Evolutionary conservation across 2,888 invertebrate genomes (phyloP), one percentile per base, ranked within the genome.

Genomic region (Cinara cedri): DNA sequence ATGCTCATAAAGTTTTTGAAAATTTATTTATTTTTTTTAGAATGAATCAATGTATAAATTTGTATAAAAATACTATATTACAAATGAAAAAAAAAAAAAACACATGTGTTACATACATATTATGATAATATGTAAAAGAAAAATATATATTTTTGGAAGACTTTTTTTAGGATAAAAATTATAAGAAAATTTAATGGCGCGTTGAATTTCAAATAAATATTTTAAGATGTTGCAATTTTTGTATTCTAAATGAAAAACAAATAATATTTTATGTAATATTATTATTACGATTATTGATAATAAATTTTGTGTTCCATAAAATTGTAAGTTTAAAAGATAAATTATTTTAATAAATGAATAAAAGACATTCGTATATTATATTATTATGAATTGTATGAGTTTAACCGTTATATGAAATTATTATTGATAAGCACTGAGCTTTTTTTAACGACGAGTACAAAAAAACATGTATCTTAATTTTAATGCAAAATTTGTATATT

Each of bases 161-260:
- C 78, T 78, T 70, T 78, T 75, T 70, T 70, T 78, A 46, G 26
- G 60, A 54, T 49, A 60, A 78, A 72, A 60, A 60, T 60, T 78
- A 68, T 68, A 70, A 60, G 68, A 78, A 78, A 78, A 78, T 78
- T 78, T 78, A 78, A 78, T 70, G 57, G 60, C 0, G 49, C 49
- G 78, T 78, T 78, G 68, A 78, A 78, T 78, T 78, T 78, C 78
- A 78, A 78, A 78, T 78, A 78, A 78, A 68, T 78, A 78, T 78
- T 78, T 78, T 78, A 78, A 78, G 34, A 78, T 78, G 78, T 78
- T 78, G 78, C 78, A 14, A 78, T 62, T 78, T 78, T 78, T 78
- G 78, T 78, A 78, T 78, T 78, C 70, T 78, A 70, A 70, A 70
- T 60, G 21, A 63, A n/a, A 42, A 62, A 70, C 34, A 19, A 68